phyloP scores from a whole-genome alignment of 2,797 vertebrate genomes.

The Phrynocephalus forsythii region DNA sequence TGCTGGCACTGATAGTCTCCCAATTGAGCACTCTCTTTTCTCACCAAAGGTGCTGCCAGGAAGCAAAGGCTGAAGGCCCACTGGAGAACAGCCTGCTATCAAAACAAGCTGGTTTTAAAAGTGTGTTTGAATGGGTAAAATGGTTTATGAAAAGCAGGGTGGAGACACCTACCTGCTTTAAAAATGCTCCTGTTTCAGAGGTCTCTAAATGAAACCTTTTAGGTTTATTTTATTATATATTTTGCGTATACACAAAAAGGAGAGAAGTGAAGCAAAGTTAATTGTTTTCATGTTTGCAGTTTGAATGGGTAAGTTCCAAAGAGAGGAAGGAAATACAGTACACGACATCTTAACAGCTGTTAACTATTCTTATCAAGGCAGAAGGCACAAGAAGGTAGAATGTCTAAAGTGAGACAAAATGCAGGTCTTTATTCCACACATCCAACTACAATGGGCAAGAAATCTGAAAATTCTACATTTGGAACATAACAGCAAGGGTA shows the following conservation, averaged over 20 bases:
- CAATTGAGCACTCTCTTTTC: slow-evolving; percentile 88
- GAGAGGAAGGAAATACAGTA: slow-evolving; percentile 27
- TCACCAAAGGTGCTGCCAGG: slow-evolving; percentile 84
- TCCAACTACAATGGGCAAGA: slow-evolving; percentile 38
- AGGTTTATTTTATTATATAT: slow-evolving; percentile 78
- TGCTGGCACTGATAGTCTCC: slow-evolving; percentile 88
- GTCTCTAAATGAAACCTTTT: slow-evolving; percentile 81
- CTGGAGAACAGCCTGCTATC: slow-evolving; percentile 85
- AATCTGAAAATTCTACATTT: not conserved
- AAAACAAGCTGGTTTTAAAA: slow-evolving; percentile 86
- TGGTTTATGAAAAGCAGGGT: slow-evolving; percentile 81
- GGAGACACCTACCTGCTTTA: slow-evolving; percentile 83
- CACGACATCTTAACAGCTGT: slow-evolving; percentile 22
- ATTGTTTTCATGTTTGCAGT: slow-evolving; percentile 59
- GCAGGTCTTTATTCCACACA: slow-evolving; percentile 38
- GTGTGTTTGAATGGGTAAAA: slow-evolving; percentile 84
- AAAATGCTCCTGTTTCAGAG: slow-evolving; percentile 81
- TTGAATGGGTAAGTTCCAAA: slow-evolving; percentile 36
- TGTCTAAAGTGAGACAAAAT: slow-evolving; percentile 45
- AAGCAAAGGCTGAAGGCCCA: slow-evolving; percentile 84
- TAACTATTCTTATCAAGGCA: slow-evolving; percentile 54
- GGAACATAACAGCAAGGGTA: not conserved
- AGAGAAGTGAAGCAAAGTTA: slow-evolving; percentile 73
- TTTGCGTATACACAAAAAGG: slow-evolving; percentile 77
- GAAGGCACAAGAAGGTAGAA: slow-evolving; percentile 21